Conservation (phyloP, 2,113 vertebrate species). For the western clawed frog (Xenopus tropicalis) region DNA sequence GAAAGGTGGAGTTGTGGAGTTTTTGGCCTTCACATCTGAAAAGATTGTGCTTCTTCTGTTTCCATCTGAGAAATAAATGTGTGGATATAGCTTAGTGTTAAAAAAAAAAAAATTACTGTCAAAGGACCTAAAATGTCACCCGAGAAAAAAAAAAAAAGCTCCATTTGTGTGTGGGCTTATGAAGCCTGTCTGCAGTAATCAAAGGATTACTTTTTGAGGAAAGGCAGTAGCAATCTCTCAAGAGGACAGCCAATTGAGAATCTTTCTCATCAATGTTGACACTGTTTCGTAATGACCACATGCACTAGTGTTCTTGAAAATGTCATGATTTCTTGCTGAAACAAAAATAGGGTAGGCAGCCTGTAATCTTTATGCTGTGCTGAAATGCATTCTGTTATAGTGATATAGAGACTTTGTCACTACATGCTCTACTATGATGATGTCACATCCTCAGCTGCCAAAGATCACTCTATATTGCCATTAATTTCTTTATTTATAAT, state of each 20-base stretch:
- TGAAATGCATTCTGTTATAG: constrained; percentile 2
- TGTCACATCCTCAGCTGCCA: constrained; percentile 1
- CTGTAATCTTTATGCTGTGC: background rate
- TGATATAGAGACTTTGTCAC: background rate
- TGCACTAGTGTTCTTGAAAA: constrained; percentile 30
- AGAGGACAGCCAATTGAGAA: constrained; percentile 22
- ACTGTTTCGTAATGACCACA: constrained; percentile 30
- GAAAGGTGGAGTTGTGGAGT: constrained; percentile 15
- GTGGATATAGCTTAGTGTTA: constrained; percentile 5
- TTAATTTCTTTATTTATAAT: constrained; percentile 6
- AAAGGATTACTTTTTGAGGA: constrained; percentile 36
- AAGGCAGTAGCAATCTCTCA: constrained; percentile 24
- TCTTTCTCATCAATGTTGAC: constrained; percentile 39
- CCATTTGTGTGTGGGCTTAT: constrained; percentile 41
- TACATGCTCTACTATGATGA: constrained; percentile 1
- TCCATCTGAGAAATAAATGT: constrained; percentile 19
- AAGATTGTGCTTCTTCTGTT: constrained; percentile 34
- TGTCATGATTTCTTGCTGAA: constrained; percentile 29
- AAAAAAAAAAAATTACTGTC: constrained; percentile 25
- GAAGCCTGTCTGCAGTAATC: constrained; percentile 40
- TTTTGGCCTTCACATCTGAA: constrained; percentile 23
- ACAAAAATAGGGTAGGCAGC: background rate
- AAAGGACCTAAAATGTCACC: constrained; percentile 41
- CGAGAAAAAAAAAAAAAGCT: constrained; percentile 11
- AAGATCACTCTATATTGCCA: background rate